Evolutionary conservation across 2,888 invertebrate genomes (phyloP).

Genomic region (Sminthurinus aureus): DNA sequence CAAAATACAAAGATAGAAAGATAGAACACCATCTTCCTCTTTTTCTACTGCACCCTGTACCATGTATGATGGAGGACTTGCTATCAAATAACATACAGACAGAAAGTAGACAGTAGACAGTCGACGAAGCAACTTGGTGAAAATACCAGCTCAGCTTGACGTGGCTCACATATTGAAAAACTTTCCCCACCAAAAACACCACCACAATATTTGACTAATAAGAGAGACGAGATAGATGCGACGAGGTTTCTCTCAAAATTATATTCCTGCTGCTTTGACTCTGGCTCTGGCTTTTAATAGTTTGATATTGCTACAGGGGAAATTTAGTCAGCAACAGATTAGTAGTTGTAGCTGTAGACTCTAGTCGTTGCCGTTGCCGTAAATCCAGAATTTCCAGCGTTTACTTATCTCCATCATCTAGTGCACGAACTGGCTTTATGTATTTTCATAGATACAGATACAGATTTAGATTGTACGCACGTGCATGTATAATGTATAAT

Average conservation of each 20-base stretch:
- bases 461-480: too few species aligned
- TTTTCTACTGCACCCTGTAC: background rate
- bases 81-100: too few species aligned
- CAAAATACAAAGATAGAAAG: too few species aligned
- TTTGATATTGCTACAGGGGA: background rate
- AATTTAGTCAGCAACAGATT: slow-evolving; percentile 18
- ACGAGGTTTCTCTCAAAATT: background rate
- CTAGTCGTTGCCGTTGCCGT: background rate
- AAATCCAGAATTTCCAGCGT: background rate
- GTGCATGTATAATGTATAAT: too few species aligned
- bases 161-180: background rate
- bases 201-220: background rate
- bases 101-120: too few species aligned
- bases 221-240: background rate
- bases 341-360: background rate
- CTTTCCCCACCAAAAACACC: background rate
- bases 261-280: background rate
- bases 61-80: background rate
- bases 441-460: background rate
- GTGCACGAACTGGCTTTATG: background rate
- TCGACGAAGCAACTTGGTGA: too few species aligned
- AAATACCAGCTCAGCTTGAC: background rate
- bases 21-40: too few species aligned
- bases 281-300: too few species aligned
- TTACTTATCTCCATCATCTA: background rate